These are phyloP conservation scores for Semnopithecus entellus DNA, from an alignment of 2,113 vertebrate genomes.

Conservation along the genomic window DNA sequence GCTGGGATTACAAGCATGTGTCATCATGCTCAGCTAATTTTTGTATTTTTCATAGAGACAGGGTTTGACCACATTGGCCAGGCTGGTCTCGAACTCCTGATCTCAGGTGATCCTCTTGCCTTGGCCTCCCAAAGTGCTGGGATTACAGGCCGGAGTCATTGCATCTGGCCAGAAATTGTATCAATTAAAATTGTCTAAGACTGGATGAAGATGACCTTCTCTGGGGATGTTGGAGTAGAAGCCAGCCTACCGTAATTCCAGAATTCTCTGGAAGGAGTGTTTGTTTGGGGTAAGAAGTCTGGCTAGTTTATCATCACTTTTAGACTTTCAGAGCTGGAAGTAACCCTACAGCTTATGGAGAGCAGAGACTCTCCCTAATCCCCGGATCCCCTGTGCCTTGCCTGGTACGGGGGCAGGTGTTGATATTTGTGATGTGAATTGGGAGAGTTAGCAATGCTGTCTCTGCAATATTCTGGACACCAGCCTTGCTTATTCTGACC, in stretches of 20 bases:
- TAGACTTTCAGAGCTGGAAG: background rate
- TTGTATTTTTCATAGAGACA: too few species aligned
- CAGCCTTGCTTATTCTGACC: background rate
- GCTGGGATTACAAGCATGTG: too few species aligned
- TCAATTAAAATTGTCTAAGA: background rate
- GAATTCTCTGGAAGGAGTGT: background rate
- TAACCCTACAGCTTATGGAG: background rate
- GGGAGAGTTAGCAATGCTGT: background rate
- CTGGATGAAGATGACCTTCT: background rate
- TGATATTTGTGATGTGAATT: background rate
- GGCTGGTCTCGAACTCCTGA: too few species aligned
- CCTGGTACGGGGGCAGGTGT: background rate
- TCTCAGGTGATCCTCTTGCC: too few species aligned
- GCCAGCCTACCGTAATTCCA: background rate
- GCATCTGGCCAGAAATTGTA: background rate
- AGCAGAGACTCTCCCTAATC: background rate
- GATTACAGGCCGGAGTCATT: too few species aligned
- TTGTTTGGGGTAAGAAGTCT: background rate
- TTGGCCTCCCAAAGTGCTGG: too few species aligned
- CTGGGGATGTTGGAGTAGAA: background rate
- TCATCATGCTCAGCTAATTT: too few species aligned
- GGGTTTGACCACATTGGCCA: too few species aligned
- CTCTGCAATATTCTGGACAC: background rate
- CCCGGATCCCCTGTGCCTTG: background rate
- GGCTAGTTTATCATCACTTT: background rate